Conservation (phyloP, 2,888 invertebrate species). For the Protodeltote pygarga region DNA sequence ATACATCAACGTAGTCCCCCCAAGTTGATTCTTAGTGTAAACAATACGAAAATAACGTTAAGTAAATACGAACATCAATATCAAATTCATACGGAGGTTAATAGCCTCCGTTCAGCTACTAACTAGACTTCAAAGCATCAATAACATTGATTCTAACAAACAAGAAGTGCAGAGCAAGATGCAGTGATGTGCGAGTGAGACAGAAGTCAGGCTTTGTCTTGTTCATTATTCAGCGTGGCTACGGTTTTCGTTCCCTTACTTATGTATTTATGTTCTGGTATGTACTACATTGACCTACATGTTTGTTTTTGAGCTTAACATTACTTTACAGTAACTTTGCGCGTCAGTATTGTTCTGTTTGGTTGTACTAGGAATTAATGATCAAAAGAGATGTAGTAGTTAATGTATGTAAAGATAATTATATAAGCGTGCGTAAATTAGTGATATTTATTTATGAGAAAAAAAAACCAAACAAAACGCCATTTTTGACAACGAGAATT, state of each 20-base stretch:
- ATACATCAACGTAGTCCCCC: neutral
- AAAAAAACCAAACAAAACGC: too few relatives aligned
- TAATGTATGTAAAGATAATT: neutral
- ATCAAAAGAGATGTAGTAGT: neutral
- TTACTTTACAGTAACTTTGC: constrained; percentile 16
- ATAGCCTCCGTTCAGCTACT: neutral
- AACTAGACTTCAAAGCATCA: constrained; percentile 12
- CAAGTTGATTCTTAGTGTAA: neutral
- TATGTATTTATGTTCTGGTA: constrained; percentile 36
- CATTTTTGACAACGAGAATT: too few relatives aligned
- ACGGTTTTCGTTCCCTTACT: constrained; percentile 59
- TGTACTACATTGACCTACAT: constrained; percentile 43
- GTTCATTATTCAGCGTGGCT: constrained; percentile 69
- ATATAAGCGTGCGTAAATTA: neutral
- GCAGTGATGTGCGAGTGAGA: constrained; percentile 49
- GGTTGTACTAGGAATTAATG: neutral
- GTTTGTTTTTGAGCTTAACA: constrained; percentile 8
- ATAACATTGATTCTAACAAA: constrained; percentile 12
- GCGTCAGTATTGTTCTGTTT: neutral
- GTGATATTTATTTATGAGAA: neutral
- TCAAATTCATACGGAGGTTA: too few relatives aligned
- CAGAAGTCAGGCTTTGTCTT: constrained; percentile 47
- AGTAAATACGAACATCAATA: too few relatives aligned
- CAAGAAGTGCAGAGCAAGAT: constrained; percentile 31
- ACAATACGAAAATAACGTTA: too few relatives aligned